Evolutionary conservation across 2,888 invertebrate genomes (phyloP).

Genomic region (Dasypogon diadema): DNA sequence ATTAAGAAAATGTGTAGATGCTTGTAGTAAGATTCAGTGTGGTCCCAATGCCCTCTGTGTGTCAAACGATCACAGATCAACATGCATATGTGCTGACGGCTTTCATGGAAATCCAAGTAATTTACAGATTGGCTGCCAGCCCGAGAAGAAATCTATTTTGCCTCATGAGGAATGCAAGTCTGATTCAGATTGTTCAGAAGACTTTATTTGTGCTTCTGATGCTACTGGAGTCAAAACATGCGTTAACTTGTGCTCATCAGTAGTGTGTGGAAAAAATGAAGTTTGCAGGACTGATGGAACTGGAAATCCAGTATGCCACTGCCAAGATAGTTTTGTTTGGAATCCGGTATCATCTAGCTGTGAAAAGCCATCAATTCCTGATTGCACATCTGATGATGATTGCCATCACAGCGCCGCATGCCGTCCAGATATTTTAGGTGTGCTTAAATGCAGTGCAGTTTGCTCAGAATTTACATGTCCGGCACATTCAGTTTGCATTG

Average conservation of each 20-base stretch:
- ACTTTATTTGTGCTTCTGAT: constrained; percentile 77
- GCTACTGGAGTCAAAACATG: constrained; percentile 77
- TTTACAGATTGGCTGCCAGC: constrained; percentile 82
- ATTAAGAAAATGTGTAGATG: constrained; percentile 85
- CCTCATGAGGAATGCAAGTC: constrained; percentile 74
- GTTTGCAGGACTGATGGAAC: constrained; percentile 77
- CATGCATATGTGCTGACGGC: constrained; percentile 87
- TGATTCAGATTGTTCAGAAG: constrained; percentile 79
- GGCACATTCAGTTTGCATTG: constrained; percentile 83
- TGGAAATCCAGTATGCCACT: constrained; percentile 82
- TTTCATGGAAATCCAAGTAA: constrained; percentile 87
- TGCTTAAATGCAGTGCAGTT: constrained; percentile 83
- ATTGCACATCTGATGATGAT: constrained; percentile 79
- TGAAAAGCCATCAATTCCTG: constrained; percentile 89
- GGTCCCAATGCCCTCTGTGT: constrained; percentile 91
- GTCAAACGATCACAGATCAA: constrained; percentile 84
- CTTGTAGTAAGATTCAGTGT: constrained; percentile 88
- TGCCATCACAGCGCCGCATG: constrained; percentile 80
- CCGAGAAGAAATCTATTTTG: constrained; percentile 72
- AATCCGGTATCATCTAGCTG: constrained; percentile 85
- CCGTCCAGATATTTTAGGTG: constrained; percentile 85
- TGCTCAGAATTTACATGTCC: constrained; percentile 88
- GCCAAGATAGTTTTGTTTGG: constrained; percentile 83
- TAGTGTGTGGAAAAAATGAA: constrained; percentile 87
- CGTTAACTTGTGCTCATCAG: constrained; percentile 81